phyloP scores from a whole-genome alignment of 1,140 invertebrate species.

The Popillia japonica region DNA sequence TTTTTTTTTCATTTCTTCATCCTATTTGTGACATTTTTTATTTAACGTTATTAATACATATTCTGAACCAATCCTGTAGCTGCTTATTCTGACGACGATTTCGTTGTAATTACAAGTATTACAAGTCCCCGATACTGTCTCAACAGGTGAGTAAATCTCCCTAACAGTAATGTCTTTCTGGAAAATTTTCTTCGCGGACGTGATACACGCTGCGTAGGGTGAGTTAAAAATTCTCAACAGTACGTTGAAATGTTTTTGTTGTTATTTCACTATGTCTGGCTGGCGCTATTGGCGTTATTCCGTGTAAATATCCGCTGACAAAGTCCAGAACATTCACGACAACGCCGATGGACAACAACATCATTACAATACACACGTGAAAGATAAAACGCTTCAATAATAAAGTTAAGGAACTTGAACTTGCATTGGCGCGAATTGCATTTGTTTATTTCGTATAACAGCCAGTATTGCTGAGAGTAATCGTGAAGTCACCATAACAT shows the following conservation, averaged over 20 bases:
- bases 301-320: conserved; percentile 27
- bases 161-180: background rate
- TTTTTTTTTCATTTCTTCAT: too few relatives aligned
- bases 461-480: background rate
- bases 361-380: conserved; percentile 20
- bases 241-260: conserved; percentile 16
- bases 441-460: background rate
- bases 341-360: conserved; percentile 9
- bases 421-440: background rate
- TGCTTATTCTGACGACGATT: too few relatives aligned
- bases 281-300: background rate
- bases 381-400: conserved; percentile 16
- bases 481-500: too few relatives aligned
- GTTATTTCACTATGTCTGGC: background rate
- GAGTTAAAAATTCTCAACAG: conserved; percentile 15
- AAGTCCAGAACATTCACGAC: conserved; percentile 14
- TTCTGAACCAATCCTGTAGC: too few relatives aligned
- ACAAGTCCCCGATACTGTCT: background rate
- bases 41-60: too few relatives aligned
- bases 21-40: too few relatives aligned
- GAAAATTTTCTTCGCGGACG: conserved; percentile 10
- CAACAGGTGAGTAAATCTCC: background rate
- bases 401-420: conserved; percentile 30
- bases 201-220: background rate
- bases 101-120: too few relatives aligned